phyloP scores from a whole-genome alignment of 2,888 invertebrate species.

The Aphodius sticticus region DNA sequence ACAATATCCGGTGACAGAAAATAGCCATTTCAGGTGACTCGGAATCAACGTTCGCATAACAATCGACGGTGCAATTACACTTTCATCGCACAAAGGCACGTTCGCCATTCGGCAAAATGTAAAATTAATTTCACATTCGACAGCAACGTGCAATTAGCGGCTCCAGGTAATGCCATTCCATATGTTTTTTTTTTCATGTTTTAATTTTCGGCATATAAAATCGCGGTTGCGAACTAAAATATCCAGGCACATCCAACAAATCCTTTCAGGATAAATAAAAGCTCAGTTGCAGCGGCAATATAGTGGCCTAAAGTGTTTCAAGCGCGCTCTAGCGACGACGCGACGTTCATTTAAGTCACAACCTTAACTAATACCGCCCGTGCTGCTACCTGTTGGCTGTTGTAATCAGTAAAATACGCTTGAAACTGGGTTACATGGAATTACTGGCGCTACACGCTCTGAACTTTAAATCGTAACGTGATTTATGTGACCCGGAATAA shows the following conservation, averaged over 20 bases:
- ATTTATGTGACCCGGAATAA: neutral
- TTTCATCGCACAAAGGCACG: neutral
- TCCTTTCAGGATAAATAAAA: neutral
- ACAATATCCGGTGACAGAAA: neutral
- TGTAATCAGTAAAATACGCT: slow-evolving; percentile 24
- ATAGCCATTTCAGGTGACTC: neutral
- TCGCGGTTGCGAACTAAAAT: neutral
- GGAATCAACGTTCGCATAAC: neutral
- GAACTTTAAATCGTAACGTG: slow-evolving; percentile 11
- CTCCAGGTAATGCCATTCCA: neutral
- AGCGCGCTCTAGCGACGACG: neutral
- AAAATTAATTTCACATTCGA: neutral
- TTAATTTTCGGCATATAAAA: neutral
- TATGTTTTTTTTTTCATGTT: neutral
- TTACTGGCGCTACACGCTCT: slow-evolving; percentile 15
- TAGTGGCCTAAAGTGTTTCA: neutral
- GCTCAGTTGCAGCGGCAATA: neutral
- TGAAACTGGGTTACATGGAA: slow-evolving; percentile 18
- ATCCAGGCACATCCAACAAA: neutral
- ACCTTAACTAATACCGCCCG: neutral
- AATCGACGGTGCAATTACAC: neutral
- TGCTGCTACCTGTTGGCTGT: slow-evolving; percentile 21
- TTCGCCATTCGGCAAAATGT: neutral
- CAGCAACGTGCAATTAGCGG: neutral
- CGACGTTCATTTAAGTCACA: neutral